Evolutionary conservation across 2,113 vertebrate species (phyloP), one percentile per base, ranked within the genome.

Genomic region (Sinocyclocheilus rhinocerous): DNA sequence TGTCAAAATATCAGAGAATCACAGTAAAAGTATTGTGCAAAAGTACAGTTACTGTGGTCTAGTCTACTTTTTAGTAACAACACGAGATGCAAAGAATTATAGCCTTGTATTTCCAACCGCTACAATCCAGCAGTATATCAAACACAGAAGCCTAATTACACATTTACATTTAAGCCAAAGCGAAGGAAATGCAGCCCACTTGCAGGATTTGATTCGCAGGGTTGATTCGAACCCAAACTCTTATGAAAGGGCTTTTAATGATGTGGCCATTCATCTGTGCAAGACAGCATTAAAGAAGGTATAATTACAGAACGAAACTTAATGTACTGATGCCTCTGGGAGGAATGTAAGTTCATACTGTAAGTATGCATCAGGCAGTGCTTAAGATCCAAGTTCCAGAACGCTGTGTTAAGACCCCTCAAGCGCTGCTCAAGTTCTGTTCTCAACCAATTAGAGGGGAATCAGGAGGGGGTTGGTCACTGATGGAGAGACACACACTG

Each of bases 401-500:
- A 55, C 11, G 36, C 10, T 36, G 81, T 72, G 65, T 72, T 72
- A 72, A 83, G 65, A 83, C 65, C 82, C 81, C 33, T 73, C 82
- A 59, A 84, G 69, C 22, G 20, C 69, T 69, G 29, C 24, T 69
- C 67, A 73, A 84, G 48, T 55, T 39, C 22, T 36, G 52, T 39
- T 79, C 82, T 84, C 50, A 39, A 84, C 82, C 69, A 84, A 84
- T 84, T 84, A 84, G 73, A 84, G 69, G 29, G 48, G 50, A 73
- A 73, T 73, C 50, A 24, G 69, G 82, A 57, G 48, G 67, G 69
- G 81, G 81, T 70, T n/a, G 69, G 67, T 83, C 50, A 4, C 48
- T 57, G 69, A 57, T 36, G 65, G 65, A 83, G 26, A 36, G 59
- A 87, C 29, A 76, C 80, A 81, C 87, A 84, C 76, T 85, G 73